Base-by-base conservation (phyloP, 2,797 vertebrate genomes). In the Sternotherus odoratus region DNA sequence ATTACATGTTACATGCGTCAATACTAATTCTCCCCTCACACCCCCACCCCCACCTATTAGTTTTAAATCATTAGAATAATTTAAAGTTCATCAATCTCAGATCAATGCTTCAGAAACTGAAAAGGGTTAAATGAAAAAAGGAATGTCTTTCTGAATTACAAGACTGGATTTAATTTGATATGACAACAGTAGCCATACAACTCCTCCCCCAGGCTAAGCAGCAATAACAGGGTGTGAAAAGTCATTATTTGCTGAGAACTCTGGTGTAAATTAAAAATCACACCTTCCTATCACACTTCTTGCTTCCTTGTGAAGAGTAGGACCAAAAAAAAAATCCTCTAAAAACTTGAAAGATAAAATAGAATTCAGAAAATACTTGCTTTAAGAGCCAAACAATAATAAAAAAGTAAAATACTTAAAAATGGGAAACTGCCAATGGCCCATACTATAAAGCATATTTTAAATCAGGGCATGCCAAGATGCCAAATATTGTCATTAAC, bases 231-330 rank as follows among this genome's bases (percentile, higher is more conserved):
- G 93, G 97, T 98, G 97, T 98, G 98, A 98, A 98, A 98, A 98
- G 97, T 98, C 97, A 98, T 98, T 98, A 98, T 98, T 98, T 98
- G 97, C 75, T 91, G 48, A 97, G 96, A 97, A 96, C 91, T 95
- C 85, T 95, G 96, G 97, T 98, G 98, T 97, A 98, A 98, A 98
- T 98, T 98, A 98, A 98, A 98, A 98, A 98, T 98, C 98, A 98
- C 98, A 98, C 98, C 97, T 98, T 97, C 94, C 93, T 94, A 93
- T 98, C 97, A 97, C 97, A 98, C 98, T 97, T 97, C 94, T 98
- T 96, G 95, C 89, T 98, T 97, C 94, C 95, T 98, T 94, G 95
- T 77, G 94, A 98, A 97, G 94, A 96, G 79, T 79, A 90, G 86
- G 82, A 85, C 12, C 85, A 79, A 82, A 88, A 78, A 60, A 88